These are phyloP conservation scores for Catharus ustulatus DNA, from an alignment of 2,797 vertebrate species.

Conservation along the genomic window DNA sequence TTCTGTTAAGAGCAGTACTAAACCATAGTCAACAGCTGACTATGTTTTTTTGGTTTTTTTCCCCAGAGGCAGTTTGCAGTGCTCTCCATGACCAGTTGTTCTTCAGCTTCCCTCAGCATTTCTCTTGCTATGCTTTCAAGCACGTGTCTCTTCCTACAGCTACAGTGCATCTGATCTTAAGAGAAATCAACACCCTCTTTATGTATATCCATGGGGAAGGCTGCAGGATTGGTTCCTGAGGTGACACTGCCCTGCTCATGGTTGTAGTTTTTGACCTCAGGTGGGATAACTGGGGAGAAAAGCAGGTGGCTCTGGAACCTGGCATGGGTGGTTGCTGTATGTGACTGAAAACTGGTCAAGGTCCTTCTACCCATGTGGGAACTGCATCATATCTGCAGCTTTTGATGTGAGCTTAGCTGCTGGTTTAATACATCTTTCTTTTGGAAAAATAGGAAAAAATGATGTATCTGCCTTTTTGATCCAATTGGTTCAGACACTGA, in stretches of 20 bases:
- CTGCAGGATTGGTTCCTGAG: background rate
- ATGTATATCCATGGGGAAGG: background rate
- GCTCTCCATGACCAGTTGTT: background rate
- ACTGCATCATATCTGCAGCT: background rate
- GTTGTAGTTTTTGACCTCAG: background rate
- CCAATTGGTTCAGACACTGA: fast-evolving
- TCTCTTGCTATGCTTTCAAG: fast-evolving
- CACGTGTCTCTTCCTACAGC: fast-evolving
- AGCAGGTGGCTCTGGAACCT: background rate
- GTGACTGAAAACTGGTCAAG: background rate
- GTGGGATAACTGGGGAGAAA: background rate
- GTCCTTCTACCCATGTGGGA: fast-evolving
- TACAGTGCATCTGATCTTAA: background rate
- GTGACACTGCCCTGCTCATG: background rate
- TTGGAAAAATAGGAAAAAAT: background rate
- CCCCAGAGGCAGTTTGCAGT: background rate
- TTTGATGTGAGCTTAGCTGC: background rate
- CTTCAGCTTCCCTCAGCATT: background rate
- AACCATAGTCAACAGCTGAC: background rate
- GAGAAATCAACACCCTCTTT: fast-evolving
- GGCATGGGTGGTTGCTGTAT: fast-evolving
- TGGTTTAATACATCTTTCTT: background rate
- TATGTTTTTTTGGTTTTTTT: background rate
- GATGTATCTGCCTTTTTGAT: background rate
- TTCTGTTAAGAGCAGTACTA: background rate